Evolutionary conservation across 1,140 invertebrate genomes (phyloP), one percentile per base, ranked within the genome.

Genomic region (Macrosteles quadrilineatus): DNA sequence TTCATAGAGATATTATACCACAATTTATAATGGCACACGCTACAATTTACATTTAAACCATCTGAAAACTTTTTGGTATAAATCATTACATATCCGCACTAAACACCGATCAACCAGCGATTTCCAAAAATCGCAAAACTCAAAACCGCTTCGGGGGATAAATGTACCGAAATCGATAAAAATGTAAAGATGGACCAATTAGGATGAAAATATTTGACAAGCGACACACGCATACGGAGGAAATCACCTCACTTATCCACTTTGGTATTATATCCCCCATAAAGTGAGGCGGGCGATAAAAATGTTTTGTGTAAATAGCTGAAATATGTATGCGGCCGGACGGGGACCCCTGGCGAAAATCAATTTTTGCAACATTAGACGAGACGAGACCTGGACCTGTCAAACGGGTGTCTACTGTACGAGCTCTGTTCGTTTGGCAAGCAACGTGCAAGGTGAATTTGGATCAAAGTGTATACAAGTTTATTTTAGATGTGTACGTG

Each of bases 301-400:
- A 50, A 50, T 50, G 47, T 50, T 50, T 50, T 50, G 47, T 50
- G n/a, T 50, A 50, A 50, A 50, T 50, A 50, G 47, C 47, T 50
- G 47, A 50, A 50, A 50, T 50, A 50, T 50, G 47, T 50, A 50
- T 19, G 47, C 6, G 47, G 47, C 3, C n/a, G 47, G 21, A 17
- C 21, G 47, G 47, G 14, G 4, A 9, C 47, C 14, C n/a, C 47
- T 50, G 47, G 47, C 47, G 47, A 50, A 50, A 50, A 50, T 50
- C 47, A 50, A 50, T 50, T 50, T 50, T 50, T 50, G 47, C 47
- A 50, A 9, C 47, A 50, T 50, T 50, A 50, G 32, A 50, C 4
- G n/a, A n/a, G n/a, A n/a, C n/a, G n/a, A n/a, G n/a, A 19, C 47
- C 47, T 4, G 21, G 21, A 50, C 47, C 47, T 19, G 47, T 50